Base-by-base conservation (phyloP, 2,888 invertebrate species). In the Drosophila melanocephala region DNA sequence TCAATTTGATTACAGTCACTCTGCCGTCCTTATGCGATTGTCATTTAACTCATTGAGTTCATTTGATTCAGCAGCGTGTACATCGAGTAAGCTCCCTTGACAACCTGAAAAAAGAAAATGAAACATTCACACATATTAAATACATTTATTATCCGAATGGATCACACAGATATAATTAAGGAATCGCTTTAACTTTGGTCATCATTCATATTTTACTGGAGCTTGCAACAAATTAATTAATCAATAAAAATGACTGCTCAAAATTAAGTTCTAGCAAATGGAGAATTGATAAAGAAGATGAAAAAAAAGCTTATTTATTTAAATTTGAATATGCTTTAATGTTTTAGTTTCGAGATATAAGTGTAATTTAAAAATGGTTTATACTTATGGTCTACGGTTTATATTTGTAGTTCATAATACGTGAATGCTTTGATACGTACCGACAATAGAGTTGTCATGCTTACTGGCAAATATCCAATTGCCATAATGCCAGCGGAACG, bases 401-500 rank as follows among this genome's bases (percentile, higher is more conserved):
- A 5, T 42, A 42, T 10, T 42, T 42, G n/a, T n/a, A 42, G 10
- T n/a, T 10, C 39, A 14, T 22, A 14, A 7, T 1, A 16, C 7
- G 16, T 5, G 16, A 16, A 16, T 16, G 1, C 26, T 26, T 5
- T 26, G 9, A 32, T 55, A 58, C 80, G 28, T 71, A 95, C 95
- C 91, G 93, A 72, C 7, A 95, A 91, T 86, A 95, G 94, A 3
- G 94, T 94, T n/a, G 94, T 93, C 67, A 95, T 89, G 2, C 94
- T 94, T 6, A 95, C 90, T 0, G 95, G 94, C 65, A 95, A 94
- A 59, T 94, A 92, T 57, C 93, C 93, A 0, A 94, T 95, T 7
- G 95, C 95, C 72, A 93, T 94, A 68, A 95, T 94, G 10, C 94
- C 92, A 37, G 94, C 93, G 0, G 94, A 93, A n/a, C 92, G 93